Evolutionary conservation across 2,113 vertebrate genomes (phyloP), one percentile per base, ranked within the genome.

Genomic region (Tringa solitaria): DNA sequence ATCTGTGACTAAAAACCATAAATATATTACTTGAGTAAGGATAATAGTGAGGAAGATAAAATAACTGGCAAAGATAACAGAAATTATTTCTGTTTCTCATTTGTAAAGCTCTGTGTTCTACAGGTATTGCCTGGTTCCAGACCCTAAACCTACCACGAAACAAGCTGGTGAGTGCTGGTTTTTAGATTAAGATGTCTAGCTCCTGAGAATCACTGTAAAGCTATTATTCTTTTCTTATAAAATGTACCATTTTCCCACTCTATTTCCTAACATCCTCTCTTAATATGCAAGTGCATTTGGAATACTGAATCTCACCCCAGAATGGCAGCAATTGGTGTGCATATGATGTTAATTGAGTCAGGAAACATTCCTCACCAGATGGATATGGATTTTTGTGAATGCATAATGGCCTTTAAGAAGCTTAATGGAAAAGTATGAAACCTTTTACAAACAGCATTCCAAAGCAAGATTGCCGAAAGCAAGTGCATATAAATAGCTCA

Each of bases 371-470:
- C 85, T 97, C 78, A 89, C 93, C 93, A 88, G 90, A 95, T 93
- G 94, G 92, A 92, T 95, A 97, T 97, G 94, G 93, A 97, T 96
- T 95, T 96, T 93, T 89, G 93, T 95, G 85, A 95, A 95, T 37
- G 83, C 88, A 95, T 94, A 97, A 96, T 92, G 84, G 92, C 89
- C 96, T 94, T 97, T 96, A 95, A 95, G 94, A 81, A 96, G 92
- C 96, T 93, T 96, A 96, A 94, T 79, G 90, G 94, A 95, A 95
- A 97, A 93, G 90, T 96, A 96, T 96, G 92, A 97, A 96, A 90
- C 92, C 69, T 97, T 95, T 95, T 84, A 95, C 92, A 93, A 92
- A 91, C 83, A 90, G 75, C 83, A 96, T 96, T 96, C 96, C 94
- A 80, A 94, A 87, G 94, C 67, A 89, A 90, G 87, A 84, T 94